phyloP scores from a whole-genome alignment of 2,113 vertebrate species.

The Epinephelus cyanopodus region DNA sequence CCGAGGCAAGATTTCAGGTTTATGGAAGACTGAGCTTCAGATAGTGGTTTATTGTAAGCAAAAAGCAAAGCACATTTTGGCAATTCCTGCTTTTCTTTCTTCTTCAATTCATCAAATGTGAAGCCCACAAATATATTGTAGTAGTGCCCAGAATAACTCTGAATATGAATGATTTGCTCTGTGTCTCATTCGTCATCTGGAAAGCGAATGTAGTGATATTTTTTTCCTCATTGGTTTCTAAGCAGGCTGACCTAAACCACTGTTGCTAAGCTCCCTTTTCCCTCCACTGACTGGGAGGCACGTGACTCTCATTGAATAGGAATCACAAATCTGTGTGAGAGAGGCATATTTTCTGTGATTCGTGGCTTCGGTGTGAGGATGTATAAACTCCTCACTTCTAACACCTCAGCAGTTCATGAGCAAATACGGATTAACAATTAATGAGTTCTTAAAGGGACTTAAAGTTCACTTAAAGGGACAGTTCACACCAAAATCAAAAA shows the following conservation, averaged over 20 bases:
- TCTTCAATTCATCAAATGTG: not conserved
- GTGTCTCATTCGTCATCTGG: conserved; percentile 34
- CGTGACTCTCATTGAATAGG: conserved; percentile 64
- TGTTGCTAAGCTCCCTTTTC: conserved; percentile 78
- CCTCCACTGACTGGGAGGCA: conserved; percentile 62
- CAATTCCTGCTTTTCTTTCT: not conserved
- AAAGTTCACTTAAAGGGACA: not conserved
- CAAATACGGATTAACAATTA: not conserved
- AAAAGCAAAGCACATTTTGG: conserved; percentile 8
- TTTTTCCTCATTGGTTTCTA: conserved; percentile 60
- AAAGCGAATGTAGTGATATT: conserved; percentile 37
- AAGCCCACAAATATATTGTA: not conserved
- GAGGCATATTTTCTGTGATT: conserved; percentile 54
- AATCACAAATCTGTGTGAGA: conserved; percentile 59
- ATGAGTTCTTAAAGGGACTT: not conserved
- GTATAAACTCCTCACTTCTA: not conserved
- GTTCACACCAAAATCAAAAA: too few relatives aligned
- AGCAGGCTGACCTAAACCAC: conserved; percentile 58
- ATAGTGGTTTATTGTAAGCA: conserved; percentile 6
- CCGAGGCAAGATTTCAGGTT: conserved; percentile 1
- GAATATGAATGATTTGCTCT: conserved; percentile 15
- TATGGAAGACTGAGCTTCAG: conserved; percentile 1
- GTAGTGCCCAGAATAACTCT: conserved; percentile 1
- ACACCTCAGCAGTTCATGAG: not conserved
- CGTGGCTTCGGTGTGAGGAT: conserved; percentile 19